Evolutionary conservation across 2,797 vertebrate species (phyloP).

Genomic region (Ficedula albicollis): DNA sequence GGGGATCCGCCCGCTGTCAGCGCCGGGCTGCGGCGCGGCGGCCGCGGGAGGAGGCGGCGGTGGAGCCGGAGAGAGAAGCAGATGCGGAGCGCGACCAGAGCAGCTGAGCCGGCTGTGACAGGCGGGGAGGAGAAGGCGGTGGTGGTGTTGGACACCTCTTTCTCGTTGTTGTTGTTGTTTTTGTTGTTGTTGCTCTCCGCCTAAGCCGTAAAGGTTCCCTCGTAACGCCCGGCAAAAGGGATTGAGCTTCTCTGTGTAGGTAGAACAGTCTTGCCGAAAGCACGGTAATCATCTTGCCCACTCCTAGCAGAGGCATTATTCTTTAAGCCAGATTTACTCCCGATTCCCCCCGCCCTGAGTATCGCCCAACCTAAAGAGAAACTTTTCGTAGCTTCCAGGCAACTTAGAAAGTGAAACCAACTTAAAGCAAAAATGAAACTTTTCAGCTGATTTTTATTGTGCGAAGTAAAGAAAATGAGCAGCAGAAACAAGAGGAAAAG

Average conservation of each 20-base stretch:
- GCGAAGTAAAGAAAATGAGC: not conserved
- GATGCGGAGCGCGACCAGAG: not conserved
- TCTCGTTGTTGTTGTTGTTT: not conserved
- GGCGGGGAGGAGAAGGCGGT: slow-evolving; percentile 23
- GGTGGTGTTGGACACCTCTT: not conserved
- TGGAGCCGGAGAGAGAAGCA: not conserved
- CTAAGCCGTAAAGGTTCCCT: not conserved
- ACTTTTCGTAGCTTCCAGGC: slow-evolving; percentile 13
- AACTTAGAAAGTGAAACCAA: slow-evolving; percentile 47
- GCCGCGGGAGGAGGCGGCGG: not conserved
- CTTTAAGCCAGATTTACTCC: not conserved
- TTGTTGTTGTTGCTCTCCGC: not conserved
- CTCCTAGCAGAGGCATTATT: not conserved
- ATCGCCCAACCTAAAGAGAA: not conserved
- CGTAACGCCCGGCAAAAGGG: not conserved
- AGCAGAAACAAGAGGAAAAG: not conserved
- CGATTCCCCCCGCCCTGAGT: not conserved
- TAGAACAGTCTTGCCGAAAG: not conserved
- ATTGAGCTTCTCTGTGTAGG: not conserved
- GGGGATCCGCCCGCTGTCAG: not conserved
- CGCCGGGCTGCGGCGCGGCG: not conserved
- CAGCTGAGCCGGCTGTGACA: slow-evolving; percentile 21
- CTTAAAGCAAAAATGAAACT: slow-evolving; percentile 45
- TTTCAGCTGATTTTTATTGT: not conserved
- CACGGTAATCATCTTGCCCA: not conserved